Evolutionary conservation across 2,113 vertebrate genomes (phyloP).

Genomic region (Saccopteryx leptura): DNA sequence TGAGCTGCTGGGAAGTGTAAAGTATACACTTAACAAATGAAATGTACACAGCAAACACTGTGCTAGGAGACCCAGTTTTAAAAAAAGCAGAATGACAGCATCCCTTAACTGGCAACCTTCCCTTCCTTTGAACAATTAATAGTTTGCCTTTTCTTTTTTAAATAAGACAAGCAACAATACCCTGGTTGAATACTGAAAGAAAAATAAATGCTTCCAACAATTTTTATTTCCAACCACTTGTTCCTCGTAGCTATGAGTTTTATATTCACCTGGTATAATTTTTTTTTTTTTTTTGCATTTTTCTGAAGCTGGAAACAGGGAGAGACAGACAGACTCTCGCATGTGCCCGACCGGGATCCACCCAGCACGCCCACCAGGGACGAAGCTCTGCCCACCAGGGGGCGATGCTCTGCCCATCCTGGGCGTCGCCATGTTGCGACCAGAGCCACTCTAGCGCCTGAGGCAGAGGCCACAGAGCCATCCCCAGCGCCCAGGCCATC

Average conservation of each 20-base stretch:
- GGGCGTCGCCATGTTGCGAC: no score
- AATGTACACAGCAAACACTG: background rate
- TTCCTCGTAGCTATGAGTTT: background rate
- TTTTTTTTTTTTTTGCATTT: no score
- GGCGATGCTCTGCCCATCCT: no score
- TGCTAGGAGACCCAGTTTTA: background rate
- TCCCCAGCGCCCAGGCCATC: no score
- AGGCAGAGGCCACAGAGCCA: no score
- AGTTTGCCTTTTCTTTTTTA: background rate
- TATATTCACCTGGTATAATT: background rate
- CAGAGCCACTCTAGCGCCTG: no score
- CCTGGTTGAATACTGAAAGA: background rate
- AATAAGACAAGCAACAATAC: background rate
- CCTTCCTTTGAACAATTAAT: background rate
- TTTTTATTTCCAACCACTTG: constrained; percentile 2
- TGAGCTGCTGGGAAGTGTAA: background rate
- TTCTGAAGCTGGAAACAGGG: no score
- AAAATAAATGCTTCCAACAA: background rate
- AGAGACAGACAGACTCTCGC: no score
- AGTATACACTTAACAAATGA: background rate
- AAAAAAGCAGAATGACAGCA: background rate
- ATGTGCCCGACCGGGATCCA: no score
- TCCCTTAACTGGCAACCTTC: background rate
- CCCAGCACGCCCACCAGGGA: no score
- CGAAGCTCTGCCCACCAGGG: no score